Evolutionary conservation across 2,113 vertebrate species (phyloP).

Genomic region (Epinephelus moara): DNA sequence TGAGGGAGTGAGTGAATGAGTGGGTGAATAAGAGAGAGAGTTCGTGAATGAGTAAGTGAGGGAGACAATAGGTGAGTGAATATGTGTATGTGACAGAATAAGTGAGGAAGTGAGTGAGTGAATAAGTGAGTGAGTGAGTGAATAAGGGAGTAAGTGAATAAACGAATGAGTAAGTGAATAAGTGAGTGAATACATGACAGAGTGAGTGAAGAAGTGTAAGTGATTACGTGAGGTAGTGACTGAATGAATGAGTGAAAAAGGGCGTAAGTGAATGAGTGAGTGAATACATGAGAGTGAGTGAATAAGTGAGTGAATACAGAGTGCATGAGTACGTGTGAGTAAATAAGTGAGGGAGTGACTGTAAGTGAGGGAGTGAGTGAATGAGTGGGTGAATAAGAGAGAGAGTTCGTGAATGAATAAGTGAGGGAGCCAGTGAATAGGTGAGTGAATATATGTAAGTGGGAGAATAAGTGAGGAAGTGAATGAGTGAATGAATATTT

Average conservation of each 20-base stretch:
- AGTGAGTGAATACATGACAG: too few species aligned
- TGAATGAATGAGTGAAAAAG: background rate
- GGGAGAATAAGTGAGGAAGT: background rate
- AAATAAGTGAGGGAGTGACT: background rate
- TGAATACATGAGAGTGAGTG: background rate
- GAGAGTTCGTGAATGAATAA: background rate
- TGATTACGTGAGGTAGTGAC: background rate
- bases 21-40: background rate
- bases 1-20: background rate
- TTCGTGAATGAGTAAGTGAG: background rate
- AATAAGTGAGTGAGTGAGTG: background rate
- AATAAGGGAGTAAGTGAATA: background rate
- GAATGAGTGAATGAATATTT: background rate
- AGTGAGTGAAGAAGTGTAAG: background rate
- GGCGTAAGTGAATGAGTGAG: background rate
- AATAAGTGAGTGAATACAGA: background rate
- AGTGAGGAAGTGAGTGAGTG: background rate
- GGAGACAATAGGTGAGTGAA: background rate
- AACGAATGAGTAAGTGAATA: background rate
- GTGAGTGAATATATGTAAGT: too few species aligned
- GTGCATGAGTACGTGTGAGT: background rate
- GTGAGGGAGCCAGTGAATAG: background rate
- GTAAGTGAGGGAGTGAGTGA: background rate
- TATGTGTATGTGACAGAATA: too few species aligned
- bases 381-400: too few species aligned